Evolutionary conservation across 92 coral and sea anemone species (phyloP).

Genomic region (Phymanthus crucifer): DNA sequence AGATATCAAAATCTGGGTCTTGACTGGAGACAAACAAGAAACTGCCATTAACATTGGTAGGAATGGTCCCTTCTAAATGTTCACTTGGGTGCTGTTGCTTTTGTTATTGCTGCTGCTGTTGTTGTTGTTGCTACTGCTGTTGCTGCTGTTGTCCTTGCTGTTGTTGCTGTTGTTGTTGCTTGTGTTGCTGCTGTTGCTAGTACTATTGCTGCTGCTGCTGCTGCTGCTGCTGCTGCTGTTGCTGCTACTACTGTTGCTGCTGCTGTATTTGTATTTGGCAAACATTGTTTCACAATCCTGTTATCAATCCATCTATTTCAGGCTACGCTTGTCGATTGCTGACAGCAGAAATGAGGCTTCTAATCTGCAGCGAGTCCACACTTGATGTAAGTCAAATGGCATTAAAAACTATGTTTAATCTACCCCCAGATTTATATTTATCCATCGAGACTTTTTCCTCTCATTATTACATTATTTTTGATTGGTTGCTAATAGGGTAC

Average conservation of each 20-base stretch:
- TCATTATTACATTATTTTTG: too few relatives aligned
- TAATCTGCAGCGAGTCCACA: slow-evolving; percentile 81
- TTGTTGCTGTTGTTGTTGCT: too few relatives aligned
- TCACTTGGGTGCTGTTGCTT: background rate
- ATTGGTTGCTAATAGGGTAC: slow-evolving; percentile 66
- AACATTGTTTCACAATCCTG: background rate
- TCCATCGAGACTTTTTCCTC: too few relatives aligned
- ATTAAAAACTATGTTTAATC: background rate
- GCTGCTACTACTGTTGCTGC: background rate
- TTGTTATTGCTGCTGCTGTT: background rate
- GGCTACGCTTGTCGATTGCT: slow-evolving; percentile 95
- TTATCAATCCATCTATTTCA: slow-evolving; percentile 1
- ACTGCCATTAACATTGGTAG: slow-evolving; percentile 97
- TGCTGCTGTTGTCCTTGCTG: background rate
- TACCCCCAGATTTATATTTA: too few relatives aligned
- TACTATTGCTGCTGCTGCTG: background rate
- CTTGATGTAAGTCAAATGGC: slow-evolving; percentile 78
- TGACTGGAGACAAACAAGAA: slow-evolving; percentile 99
- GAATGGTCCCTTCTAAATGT: background rate
- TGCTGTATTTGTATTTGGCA: background rate
- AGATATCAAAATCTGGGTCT: slow-evolving; percentile 97
- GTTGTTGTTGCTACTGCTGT: background rate
- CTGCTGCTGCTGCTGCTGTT: background rate
- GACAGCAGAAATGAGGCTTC: slow-evolving; percentile 88
- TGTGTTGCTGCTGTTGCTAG: background rate